A percentile compares a stretch with the other conserved stretches of the same genome.
Evolutionary conservation across 2,113 vertebrate genomes (phyloP).

Genomic region (Cryptomyrus ogoouensis): DNA sequence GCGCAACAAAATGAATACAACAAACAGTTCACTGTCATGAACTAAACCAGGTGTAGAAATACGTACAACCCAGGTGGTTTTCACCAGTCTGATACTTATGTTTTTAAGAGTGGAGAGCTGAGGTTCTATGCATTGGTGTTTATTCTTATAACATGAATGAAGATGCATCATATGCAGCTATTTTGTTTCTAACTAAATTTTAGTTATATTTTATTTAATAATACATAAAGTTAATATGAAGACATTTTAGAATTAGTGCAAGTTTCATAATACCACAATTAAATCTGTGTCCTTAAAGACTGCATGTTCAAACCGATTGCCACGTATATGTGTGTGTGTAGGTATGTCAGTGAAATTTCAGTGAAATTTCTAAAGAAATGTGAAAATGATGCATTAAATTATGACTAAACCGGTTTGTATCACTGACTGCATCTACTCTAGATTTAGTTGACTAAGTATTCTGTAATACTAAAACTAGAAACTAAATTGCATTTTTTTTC

Average conservation of each 20-base stretch:
- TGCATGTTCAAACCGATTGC: not conserved
- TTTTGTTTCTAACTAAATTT: not conserved
- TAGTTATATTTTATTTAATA: not conserved
- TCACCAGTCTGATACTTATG: not conserved
- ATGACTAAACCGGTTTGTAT: not conserved
- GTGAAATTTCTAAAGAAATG: not conserved
- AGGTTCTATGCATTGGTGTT: not conserved
- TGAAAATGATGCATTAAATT: not conserved
- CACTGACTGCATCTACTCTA: too few species aligned
- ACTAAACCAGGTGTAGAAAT: not conserved
- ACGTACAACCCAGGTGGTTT: not conserved
- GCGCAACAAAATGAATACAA: not conserved
- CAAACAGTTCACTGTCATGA: not conserved
- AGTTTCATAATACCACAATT: not conserved
- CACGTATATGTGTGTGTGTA: too few species aligned
- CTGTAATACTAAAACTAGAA: not conserved
- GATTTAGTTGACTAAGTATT: not conserved
- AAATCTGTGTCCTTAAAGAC: not conserved
- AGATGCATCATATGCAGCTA: not conserved
- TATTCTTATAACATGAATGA: not conserved
- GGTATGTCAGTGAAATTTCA: too few species aligned
- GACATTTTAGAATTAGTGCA: not conserved
- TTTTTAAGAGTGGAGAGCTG: not conserved
- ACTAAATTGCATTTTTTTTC: not conserved
- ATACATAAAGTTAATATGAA: not conserved